A percentile compares a stretch with the other conserved stretches of the same genome.
phyloP scores from a whole-genome alignment of 2,888 invertebrate genomes.

The Drosophila histrio region DNA sequence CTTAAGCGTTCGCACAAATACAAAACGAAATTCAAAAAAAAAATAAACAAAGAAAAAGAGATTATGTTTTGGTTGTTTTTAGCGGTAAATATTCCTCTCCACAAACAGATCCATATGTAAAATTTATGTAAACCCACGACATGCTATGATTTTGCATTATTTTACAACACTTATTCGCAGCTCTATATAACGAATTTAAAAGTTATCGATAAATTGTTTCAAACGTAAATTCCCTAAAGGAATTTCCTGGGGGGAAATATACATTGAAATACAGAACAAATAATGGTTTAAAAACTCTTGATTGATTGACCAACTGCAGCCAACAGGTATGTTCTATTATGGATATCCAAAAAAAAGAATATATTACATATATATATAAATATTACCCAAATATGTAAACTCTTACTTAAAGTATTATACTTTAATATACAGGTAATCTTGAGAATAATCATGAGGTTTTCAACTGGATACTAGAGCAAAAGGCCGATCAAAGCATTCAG shows the following conservation, averaged over 20 bases:
- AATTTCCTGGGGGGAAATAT: not conserved
- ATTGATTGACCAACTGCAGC: slow-evolving; percentile 82
- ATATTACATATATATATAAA: not conserved
- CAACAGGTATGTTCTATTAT: slow-evolving; percentile 77
- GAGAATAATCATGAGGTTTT: slow-evolving; percentile 92
- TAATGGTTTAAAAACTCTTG: slow-evolving; percentile 37
- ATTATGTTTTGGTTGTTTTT: slow-evolving; percentile 49
- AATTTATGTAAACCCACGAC: slow-evolving; percentile 11
- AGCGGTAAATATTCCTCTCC: slow-evolving; percentile 16
- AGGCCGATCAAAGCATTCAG: slow-evolving; percentile 95
- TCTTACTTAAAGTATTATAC: slow-evolving; percentile 6
- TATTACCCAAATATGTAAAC: not conserved
- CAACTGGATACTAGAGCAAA: slow-evolving; percentile 96
- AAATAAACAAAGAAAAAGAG: slow-evolving; percentile 31
- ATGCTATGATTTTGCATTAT: slow-evolving; percentile 42
- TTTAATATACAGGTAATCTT: slow-evolving; percentile 86
- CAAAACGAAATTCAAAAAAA: slow-evolving; percentile 49
- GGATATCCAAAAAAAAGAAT: not conserved
- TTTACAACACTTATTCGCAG: slow-evolving; percentile 13
- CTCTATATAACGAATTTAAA: not conserved
- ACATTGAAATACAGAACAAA: not conserved
- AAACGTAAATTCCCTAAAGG: not conserved
- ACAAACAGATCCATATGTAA: not conserved
- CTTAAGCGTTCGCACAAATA: slow-evolving; percentile 53
- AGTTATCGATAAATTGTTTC: not conserved